A percentile compares a stretch with the other conserved stretches of the same genome.
Evolutionary conservation across 2,888 invertebrate species (phyloP).

Genomic region (Julus scanicus): DNA sequence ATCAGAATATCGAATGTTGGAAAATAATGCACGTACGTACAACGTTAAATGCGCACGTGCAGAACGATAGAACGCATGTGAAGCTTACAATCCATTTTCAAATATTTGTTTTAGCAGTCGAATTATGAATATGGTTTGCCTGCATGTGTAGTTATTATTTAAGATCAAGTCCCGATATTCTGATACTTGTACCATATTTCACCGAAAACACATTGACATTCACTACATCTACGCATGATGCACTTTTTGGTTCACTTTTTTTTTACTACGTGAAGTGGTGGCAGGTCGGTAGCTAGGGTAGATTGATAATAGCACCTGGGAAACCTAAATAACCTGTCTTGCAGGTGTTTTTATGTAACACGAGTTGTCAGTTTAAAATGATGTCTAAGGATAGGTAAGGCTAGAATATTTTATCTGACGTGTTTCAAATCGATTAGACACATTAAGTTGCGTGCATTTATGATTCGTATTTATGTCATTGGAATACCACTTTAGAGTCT

Average conservation of each 20-base stretch:
- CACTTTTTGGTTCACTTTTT: background rate
- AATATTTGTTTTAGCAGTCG: too few species aligned
- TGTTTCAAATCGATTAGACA: background rate
- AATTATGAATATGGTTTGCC: too few species aligned
- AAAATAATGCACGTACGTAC: too few species aligned
- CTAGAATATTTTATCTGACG: background rate
- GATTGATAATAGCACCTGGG: background rate
- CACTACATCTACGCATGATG: background rate
- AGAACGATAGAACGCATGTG: too few species aligned
- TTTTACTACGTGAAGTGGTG: background rate
- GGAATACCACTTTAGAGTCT: background rate
- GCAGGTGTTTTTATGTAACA: conserved; percentile 2
- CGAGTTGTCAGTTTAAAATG: background rate
- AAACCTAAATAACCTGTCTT: conserved; percentile 12
- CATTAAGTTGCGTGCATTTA: background rate
- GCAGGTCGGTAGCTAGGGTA: background rate
- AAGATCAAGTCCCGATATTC: background rate
- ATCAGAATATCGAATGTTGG: too few species aligned
- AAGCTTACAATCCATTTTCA: too few species aligned
- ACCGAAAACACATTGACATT: background rate
- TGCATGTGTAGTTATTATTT: too few species aligned
- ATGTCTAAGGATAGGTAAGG: background rate
- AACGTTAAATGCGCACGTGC: too few species aligned
- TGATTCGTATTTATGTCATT: background rate
- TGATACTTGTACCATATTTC: background rate